Percentiles rank a stretch among this genome's conserved stretches.
Evolutionary conservation across 2,888 invertebrate genomes (phyloP).

Genomic region (Melieria crassipennis): DNA sequence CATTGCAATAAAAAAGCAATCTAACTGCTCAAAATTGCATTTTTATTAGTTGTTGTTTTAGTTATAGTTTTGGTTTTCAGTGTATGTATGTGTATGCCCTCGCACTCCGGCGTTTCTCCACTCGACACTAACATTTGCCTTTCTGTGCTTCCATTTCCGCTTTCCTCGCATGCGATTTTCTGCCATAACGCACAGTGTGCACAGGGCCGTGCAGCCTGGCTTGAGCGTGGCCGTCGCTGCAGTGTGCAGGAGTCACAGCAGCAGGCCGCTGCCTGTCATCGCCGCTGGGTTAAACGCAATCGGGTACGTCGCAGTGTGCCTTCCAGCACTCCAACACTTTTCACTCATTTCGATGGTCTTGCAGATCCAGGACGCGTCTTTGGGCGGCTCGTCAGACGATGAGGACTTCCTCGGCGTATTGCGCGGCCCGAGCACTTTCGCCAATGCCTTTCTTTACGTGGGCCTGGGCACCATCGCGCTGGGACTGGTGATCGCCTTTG

Average conservation of each 20-base stretch:
- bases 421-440: conserved; percentile 80
- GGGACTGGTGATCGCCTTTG: conserved; percentile 88
- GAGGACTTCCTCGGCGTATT: conserved; percentile 75
- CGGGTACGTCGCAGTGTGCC: conserved; percentile 71
- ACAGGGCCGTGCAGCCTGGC: conserved; percentile 86
- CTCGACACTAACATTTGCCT: no score
- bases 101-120: no score
- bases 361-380: conserved; percentile 86
- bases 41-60: not conserved
- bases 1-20: no score
- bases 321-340: not conserved
- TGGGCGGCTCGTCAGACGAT: conserved; percentile 81
- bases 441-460: conserved; percentile 84
- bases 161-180: not conserved
- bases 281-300: conserved; percentile 88
- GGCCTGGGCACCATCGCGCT: conserved; percentile 85
- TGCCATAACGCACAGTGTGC: conserved; percentile 72
- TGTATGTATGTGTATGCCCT: not conserved
- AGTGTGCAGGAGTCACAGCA: conserved; percentile 80
- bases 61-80: not conserved
- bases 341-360: conserved; percentile 4
- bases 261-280: conserved; percentile 70
- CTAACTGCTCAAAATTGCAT: no score
- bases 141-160: not conserved
- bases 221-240: conserved; percentile 73